Conservation (phyloP, 2,797 vertebrate species). For the Sebastes taczanowskii region DNA sequence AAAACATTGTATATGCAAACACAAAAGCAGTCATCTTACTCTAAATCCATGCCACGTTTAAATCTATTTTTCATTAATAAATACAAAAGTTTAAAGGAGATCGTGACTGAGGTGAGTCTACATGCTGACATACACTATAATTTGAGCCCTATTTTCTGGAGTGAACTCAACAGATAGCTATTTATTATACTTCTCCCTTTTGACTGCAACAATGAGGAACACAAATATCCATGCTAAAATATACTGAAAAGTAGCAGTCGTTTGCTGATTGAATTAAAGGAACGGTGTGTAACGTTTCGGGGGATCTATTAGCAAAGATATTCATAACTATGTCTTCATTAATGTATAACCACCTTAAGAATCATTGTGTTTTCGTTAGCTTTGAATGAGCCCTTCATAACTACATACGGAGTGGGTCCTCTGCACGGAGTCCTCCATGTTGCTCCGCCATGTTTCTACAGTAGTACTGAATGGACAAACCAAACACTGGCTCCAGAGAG, state of each 20-base stretch:
- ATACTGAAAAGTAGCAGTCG: rapidly evolving
- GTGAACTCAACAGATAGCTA: neutral
- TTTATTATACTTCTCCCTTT: neutral
- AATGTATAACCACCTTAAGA: too few relatives aligned
- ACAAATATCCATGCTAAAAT: neutral
- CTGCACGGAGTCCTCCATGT: too few relatives aligned
- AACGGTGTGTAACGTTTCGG: neutral
- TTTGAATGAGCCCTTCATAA: too few relatives aligned
- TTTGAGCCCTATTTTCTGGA: neutral
- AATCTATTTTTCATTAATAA: neutral
- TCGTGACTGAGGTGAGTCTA: neutral
- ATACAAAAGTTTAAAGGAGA: neutral
- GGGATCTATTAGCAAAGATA: too few relatives aligned
- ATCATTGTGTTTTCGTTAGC: too few relatives aligned
- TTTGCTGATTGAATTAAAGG: neutral
- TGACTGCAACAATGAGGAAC: neutral
- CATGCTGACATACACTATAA: neutral
- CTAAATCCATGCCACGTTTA: neutral
- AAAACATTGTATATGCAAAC: neutral
- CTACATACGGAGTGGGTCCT: too few relatives aligned
- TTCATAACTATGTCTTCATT: too few relatives aligned
- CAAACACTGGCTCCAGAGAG: too few relatives aligned
- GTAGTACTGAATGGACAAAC: too few relatives aligned
- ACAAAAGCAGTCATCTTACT: neutral
- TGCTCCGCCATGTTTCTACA: too few relatives aligned